Evolutionary conservation across 1,140 invertebrate species (phyloP), one percentile per base, ranked within the genome.

Genomic region (Scaptomyza graminum): DNA sequence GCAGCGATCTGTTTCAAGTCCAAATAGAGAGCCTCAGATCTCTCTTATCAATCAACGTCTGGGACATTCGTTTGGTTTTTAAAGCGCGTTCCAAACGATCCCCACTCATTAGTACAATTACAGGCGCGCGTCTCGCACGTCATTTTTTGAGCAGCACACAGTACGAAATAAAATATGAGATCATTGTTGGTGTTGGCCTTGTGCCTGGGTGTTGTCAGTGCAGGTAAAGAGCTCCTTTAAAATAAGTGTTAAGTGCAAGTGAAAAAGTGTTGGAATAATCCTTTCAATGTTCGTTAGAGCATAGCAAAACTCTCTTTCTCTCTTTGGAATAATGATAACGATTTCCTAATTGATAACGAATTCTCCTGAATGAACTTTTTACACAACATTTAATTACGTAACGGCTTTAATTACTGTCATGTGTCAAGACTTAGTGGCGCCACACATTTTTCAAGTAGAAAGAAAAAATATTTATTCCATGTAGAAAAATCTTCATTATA

Each of bases 1-100:
- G 74, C 74, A 80, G 81, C 66, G 72, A 90, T 87, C 74, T 16
- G 71, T 74, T 44, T 90, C 76, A 83, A 90, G 79, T 74, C 65
- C 80, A 54, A 56, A 18, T 55, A 15, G 39, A 62, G 69, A 34
- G 31, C 31, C 60, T 66, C 12, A 8, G 16, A 8, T 12, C 31
- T 34, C 31, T 34, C 56, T 77, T 77, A 77, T 77, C 74, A 28
- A 55, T 43, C 6, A 39, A 44, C 16, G 67, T 66, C 57, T 64
- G 39, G 50, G 61, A 69, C 67, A 74, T 49, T 31, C 50, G 64
- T 47, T 67, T 62, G 80, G 64, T 70, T 79, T 89, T 79, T 79
- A 89, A 88, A 88, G 63, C 68, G 43, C 60, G 56, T 31, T 55
- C 65, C 54, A 18, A 18, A 12, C 69, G 66, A 34, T 49, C 34